These are phyloP conservation scores for Luidia sarsii DNA, from an alignment of 53 echinoderm and acorn worm genomes.

Conservation along the genomic window DNA sequence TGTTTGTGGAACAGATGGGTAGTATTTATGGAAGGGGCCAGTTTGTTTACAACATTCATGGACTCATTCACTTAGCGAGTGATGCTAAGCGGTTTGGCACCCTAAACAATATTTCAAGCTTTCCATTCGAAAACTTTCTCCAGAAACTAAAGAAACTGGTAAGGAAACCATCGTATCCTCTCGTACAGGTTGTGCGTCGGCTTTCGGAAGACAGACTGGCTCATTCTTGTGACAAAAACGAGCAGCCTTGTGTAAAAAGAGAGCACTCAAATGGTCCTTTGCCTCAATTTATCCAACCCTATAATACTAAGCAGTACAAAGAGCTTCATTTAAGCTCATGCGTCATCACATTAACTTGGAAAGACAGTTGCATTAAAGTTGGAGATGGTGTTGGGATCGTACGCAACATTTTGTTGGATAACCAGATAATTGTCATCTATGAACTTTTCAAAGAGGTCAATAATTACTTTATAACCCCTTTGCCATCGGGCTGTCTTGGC, in stretches of 20 bases:
- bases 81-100: conserved; percentile 18
- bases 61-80: background rate
- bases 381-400: conserved; percentile 28
- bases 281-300: conserved; percentile 2
- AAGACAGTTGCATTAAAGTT: conserved; percentile 39
- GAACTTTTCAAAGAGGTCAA: conserved; percentile 29
- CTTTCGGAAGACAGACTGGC: conserved; percentile 34
- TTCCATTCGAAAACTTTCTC: conserved; percentile 49
- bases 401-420: conserved; percentile 21
- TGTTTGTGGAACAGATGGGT: conserved; percentile 23
- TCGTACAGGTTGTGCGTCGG: conserved; percentile 30
- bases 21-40: conserved; percentile 25
- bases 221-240: conserved; percentile 21
- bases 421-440: conserved; percentile 23
- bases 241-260: conserved; percentile 23
- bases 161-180: conserved; percentile 39
- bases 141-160: conserved; percentile 21
- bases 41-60: conserved; percentile 16
- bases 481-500: conserved; percentile 33
- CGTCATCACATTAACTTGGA: background rate
- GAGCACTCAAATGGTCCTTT: conserved; percentile 36
- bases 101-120: conserved; percentile 18
- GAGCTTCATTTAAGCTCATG: conserved; percentile 13
- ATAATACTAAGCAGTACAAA: conserved; percentile 16
- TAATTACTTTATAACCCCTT: conserved; percentile 14